Conservation (phyloP, 2,113 vertebrate genomes). For the Lutjanus erythropterus region DNA sequence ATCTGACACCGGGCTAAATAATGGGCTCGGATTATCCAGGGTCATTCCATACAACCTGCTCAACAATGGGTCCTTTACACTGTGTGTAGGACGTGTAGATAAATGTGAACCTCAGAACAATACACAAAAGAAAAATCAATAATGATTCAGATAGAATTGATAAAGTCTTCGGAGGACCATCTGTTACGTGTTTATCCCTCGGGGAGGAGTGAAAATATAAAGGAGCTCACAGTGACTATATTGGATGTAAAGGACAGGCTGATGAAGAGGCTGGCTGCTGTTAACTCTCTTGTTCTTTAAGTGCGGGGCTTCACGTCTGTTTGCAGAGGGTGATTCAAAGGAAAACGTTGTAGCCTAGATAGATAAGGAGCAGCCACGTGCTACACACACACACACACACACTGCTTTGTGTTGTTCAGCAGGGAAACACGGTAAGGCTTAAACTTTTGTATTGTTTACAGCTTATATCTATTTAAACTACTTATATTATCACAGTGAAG, state of each 20-base stretch:
- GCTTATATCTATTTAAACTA: not conserved
- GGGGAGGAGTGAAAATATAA: not conserved
- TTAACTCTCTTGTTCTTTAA: not conserved
- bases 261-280: not conserved
- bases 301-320: slow-evolving; percentile 21
- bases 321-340: slow-evolving; percentile 40
- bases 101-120: slow-evolving; percentile 51
- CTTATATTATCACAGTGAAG: not conserved
- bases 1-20: slow-evolving; percentile 15
- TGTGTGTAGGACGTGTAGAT: slow-evolving; percentile 19
- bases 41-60: not conserved
- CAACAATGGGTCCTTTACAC: slow-evolving; percentile 18
- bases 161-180: slow-evolving; percentile 11
- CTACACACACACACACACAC: not conserved
- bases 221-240: not conserved
- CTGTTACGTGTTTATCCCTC: slow-evolving; percentile 2
- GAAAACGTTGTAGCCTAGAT: slow-evolving; percentile 55
- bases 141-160: slow-evolving; percentile 21
- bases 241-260: slow-evolving; percentile 8
- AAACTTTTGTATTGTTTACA: not conserved
- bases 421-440: slow-evolving; percentile 58
- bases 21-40: slow-evolving; percentile 18
- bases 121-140: slow-evolving; percentile 42
- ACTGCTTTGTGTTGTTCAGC: slow-evolving; percentile 11
- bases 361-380: slow-evolving; percentile 65